Base-by-base conservation (phyloP, 2,888 invertebrate genomes). In the Drosophila recens region DNA sequence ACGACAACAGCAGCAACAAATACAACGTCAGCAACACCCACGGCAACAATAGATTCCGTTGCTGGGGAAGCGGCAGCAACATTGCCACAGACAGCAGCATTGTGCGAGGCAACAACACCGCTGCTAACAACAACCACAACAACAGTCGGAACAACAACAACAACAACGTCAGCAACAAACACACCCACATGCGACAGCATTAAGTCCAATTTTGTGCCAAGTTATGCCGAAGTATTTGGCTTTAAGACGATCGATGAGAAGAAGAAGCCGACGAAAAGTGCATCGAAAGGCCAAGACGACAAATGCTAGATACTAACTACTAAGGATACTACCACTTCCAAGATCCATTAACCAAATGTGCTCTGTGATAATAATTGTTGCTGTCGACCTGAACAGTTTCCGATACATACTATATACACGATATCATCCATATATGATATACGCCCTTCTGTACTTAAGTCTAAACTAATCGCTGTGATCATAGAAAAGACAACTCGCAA, bases 321-420 rank as follows among this genome's bases (percentile, higher is more conserved):
- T 11, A 17, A 30, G n/a, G 10, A 40, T 15, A 30, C 9, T 43
- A 27, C 5, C 30, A 30, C 2, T 43, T 9, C n/a, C 13, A 33
- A 49, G 45, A 59, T 63, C 13, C 17, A 27, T 57, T 67, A 73
- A 67, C 57, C 71, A 71, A 78, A 79, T 78, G 75, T 82, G 88
- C 72, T 76, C 86, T 86, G 86, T 89, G 90, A 86, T 86, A 86
- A 71, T 80, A 87, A 71, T 63, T 82, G 72, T 63, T 80, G 80
- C 64, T 80, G 80, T 65, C 64, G 46, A 33, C 40, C 36, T 6
- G 10, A 30, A 46, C 17, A 51, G 15, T 42, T 9, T 38, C 38
- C 54, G 33, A 13, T 36, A 27, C 2, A 30, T 30, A 30, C 8
- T 30, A 11, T 27, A 27, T 27, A 27, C 36, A 49, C 57, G 36